Evolutionary conservation across 2,113 vertebrate species (phyloP).

Genomic region (Amblyornis subalaris): DNA sequence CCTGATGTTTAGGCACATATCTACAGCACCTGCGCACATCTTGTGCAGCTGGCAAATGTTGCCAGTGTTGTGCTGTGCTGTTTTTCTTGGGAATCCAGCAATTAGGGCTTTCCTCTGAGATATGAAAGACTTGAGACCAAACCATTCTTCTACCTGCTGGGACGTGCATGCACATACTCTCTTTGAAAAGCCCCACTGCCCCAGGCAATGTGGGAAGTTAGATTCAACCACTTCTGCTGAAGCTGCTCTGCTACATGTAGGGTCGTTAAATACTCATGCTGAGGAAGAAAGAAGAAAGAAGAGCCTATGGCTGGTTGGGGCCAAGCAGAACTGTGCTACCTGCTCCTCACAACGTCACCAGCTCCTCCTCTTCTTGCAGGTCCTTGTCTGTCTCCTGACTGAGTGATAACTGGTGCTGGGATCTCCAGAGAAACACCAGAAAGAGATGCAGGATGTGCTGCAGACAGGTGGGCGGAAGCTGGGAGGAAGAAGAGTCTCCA

Average conservation of each 20-base stretch:
- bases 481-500: neutral
- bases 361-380: neutral
- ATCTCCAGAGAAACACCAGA: neutral
- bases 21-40: neutral
- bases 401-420: neutral
- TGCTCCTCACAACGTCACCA: neutral
- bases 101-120: neutral
- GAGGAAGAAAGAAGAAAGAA: neutral
- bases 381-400: neutral
- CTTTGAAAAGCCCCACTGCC: neutral
- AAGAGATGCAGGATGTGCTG: neutral
- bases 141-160: neutral
- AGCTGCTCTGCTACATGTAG: neutral
- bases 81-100: neutral
- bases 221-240: neutral
- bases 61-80: neutral
- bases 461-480: fast-evolving
- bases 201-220: neutral
- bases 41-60: neutral
- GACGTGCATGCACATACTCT: neutral
- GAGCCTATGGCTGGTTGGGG: neutral
- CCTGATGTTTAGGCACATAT: neutral
- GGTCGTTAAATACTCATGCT: neutral
- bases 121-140: neutral
- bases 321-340: neutral